Conservation (phyloP, 2,113 vertebrate genomes). For the Leuciscus idus region DNA sequence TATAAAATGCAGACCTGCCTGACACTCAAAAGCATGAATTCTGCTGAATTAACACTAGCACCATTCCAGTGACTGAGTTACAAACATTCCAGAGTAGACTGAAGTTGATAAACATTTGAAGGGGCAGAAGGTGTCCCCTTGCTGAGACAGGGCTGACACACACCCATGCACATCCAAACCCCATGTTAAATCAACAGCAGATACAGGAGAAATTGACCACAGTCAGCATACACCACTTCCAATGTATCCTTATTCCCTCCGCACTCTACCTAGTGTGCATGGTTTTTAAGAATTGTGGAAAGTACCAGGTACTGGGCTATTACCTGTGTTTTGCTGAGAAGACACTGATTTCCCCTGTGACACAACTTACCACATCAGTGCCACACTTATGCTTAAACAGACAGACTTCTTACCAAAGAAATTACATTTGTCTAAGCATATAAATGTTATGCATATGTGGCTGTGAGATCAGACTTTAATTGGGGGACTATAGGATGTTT, state of each 20-base stretch:
- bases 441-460: conserved; percentile 29
- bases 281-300: conserved; percentile 48
- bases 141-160: neutral
- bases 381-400: conserved; percentile 22
- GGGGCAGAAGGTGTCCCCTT: neutral
- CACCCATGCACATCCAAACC: neutral
- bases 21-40: neutral
- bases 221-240: neutral
- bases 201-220: neutral
- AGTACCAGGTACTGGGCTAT: conserved; percentile 48
- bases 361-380: conserved; percentile 29
- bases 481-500: neutral
- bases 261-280: neutral
- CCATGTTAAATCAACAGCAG: neutral
- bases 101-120: neutral
- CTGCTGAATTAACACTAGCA: conserved; percentile 34
- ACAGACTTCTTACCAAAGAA: conserved; percentile 15
- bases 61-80: neutral
- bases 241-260: neutral
- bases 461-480: conserved; percentile 29
- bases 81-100: neutral
- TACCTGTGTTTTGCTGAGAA: conserved; percentile 53
- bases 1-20: neutral
- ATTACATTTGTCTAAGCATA: conserved; percentile 14
- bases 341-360: conserved; percentile 45